A percentile compares a stretch with the other conserved stretches of the same genome.
Conservation (phyloP, 2,797 vertebrate species). For the Todus mexicanus region DNA sequence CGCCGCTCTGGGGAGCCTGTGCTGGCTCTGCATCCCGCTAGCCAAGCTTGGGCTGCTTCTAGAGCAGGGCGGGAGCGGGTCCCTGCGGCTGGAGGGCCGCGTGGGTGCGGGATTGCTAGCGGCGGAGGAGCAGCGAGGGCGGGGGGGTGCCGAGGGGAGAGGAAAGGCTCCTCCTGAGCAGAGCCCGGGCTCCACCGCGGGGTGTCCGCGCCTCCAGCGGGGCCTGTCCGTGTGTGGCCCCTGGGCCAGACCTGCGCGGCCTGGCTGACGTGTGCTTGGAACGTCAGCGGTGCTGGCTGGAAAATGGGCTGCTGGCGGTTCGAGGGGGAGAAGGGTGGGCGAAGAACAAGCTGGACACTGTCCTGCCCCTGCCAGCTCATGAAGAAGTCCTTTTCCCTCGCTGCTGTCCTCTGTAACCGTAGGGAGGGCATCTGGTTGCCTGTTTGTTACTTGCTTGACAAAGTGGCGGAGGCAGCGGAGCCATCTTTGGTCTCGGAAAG, state of each 20-base stretch:
- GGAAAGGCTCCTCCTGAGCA: neutral
- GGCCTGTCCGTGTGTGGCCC: neutral
- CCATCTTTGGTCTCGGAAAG: neutral
- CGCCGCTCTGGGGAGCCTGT: neutral
- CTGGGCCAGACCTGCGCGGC: fast-evolving
- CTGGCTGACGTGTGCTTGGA: neutral
- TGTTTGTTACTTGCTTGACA: neutral
- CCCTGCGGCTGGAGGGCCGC: no score
- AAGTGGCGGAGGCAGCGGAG: neutral
- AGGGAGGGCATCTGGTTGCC: no score
- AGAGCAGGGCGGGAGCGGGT: neutral
- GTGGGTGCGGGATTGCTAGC: no score
- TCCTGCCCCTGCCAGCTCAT: neutral
- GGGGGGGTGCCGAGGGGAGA: no score
- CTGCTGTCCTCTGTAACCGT: no score
- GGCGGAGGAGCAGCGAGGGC: neutral
- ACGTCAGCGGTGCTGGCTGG: fast-evolving
- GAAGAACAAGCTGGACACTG: neutral
- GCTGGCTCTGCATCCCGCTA: neutral
- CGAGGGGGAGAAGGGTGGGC: neutral
- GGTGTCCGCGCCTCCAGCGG: neutral
- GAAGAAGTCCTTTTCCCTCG: neutral
- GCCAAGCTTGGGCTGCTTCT: neutral
- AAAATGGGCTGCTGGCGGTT: neutral
- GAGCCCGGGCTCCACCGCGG: neutral